Evolutionary conservation across 2,888 invertebrate species (phyloP).

Genomic region (Netelia inedita): DNA sequence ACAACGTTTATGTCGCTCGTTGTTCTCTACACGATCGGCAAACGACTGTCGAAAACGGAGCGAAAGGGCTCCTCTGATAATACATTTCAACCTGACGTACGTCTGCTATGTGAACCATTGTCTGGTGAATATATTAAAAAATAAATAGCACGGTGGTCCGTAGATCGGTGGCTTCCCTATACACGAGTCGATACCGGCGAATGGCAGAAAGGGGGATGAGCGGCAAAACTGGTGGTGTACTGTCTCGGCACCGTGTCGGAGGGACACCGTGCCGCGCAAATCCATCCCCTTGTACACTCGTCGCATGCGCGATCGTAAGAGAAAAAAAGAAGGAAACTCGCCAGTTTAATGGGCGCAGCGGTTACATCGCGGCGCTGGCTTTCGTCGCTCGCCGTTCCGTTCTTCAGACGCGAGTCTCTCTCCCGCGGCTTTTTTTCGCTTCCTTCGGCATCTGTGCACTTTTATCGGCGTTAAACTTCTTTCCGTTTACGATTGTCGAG

Average conservation of each 20-base stretch:
- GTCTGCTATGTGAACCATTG: slow-evolving; percentile 28
- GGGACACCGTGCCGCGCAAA: not conserved
- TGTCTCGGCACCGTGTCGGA: slow-evolving; percentile 1
- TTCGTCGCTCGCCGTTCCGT: slow-evolving; percentile 29
- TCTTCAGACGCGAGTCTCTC: slow-evolving; percentile 3
- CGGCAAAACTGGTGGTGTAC: slow-evolving; percentile 19
- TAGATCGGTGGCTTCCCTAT: slow-evolving; percentile 21
- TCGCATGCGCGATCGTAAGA: not conserved
- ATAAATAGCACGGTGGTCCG: slow-evolving; percentile 38
- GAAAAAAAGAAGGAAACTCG: slow-evolving; percentile 27
- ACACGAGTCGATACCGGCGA: not conserved
- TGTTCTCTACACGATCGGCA: not conserved
- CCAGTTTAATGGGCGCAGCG: slow-evolving; percentile 3
- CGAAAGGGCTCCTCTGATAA: slow-evolving; percentile 14
- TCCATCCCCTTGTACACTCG: slow-evolving; percentile 9
- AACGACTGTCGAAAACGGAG: not conserved
- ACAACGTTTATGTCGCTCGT: not conserved
- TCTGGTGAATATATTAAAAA: slow-evolving; percentile 55
- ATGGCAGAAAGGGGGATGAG: slow-evolving; percentile 12
- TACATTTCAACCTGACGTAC: slow-evolving; percentile 18
- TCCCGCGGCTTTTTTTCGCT: slow-evolving; percentile 9
- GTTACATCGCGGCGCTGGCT: not conserved
- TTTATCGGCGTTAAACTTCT: slow-evolving; percentile 71
- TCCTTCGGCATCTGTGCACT: slow-evolving; percentile 47
- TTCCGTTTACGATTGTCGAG: slow-evolving; percentile 69